Percentiles rank a stretch among this genome's conserved stretches.
These are phyloP conservation scores for Penaeus chinensis DNA, from an alignment of 1,140 invertebrate species.

Conservation along the genomic window DNA sequence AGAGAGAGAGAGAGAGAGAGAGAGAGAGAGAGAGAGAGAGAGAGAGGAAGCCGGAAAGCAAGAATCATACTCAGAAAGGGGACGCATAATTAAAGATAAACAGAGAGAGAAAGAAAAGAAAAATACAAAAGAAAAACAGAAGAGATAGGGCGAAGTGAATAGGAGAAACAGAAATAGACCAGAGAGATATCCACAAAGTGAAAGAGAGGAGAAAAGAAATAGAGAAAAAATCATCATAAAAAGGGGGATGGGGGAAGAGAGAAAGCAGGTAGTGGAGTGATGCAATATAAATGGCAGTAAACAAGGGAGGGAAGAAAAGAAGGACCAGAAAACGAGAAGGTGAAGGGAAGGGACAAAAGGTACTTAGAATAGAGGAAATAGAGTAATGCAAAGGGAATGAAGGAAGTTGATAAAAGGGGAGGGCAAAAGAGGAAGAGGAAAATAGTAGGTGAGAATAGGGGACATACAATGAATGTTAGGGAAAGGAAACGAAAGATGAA, in stretches of 20 bases:
- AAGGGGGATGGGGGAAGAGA: background rate
- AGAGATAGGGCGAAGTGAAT: slow-evolving; percentile 2
- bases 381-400: background rate
- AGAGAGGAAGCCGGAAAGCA: background rate
- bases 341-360: background rate
- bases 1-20: background rate
- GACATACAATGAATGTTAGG: too few relatives aligned
- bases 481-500: background rate
- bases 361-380: background rate
- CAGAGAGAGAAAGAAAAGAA: background rate
- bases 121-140: background rate
- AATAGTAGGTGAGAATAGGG: background rate
- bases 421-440: background rate
- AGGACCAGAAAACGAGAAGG: background rate
- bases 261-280: background rate
- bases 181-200: background rate
- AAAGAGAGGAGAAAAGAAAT: background rate
- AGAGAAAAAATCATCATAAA: background rate
- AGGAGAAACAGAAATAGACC: background rate
- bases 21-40: background rate
- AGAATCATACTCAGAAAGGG: background rate
- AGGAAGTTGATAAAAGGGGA: background rate
- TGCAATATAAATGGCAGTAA: background rate
- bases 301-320: background rate
- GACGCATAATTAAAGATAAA: background rate